A percentile compares a stretch with the other conserved stretches of the same genome.
These are phyloP conservation scores for Siniperca scherzeri DNA, from an alignment of 2,797 vertebrate species.

Conservation along the genomic window DNA sequence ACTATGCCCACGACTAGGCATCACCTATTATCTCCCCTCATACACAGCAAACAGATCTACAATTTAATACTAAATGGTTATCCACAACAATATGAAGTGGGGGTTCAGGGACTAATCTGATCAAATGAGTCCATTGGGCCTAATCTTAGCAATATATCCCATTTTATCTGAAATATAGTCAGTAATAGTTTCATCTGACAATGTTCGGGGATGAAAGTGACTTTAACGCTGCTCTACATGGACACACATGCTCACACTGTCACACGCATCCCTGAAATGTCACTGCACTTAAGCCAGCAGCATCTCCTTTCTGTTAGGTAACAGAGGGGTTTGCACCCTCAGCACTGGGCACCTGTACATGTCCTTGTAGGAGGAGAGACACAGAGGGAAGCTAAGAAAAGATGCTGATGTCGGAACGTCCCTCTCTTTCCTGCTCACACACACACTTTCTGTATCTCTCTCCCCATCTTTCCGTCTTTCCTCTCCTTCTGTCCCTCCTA, in stretches of 20 bases:
- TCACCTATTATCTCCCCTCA: slow-evolving; percentile 8
- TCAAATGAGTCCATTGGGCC: slow-evolving; percentile 10
- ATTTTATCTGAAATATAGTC: not conserved
- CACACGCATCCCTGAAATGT: slow-evolving; percentile 20
- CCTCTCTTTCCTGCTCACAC: not conserved
- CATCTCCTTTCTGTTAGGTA: slow-evolving; percentile 34
- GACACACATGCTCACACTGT: not conserved
- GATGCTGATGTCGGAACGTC: slow-evolving; percentile 57
- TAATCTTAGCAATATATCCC: slow-evolving; percentile 13
- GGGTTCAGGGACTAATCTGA: slow-evolving; percentile 31
- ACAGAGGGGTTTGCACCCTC: slow-evolving; percentile 57
- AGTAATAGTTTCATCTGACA: not conserved
- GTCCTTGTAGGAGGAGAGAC: slow-evolving; percentile 65
- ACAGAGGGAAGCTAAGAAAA: slow-evolving; percentile 61
- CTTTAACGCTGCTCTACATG: slow-evolving; percentile 5
- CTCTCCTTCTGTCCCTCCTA: slow-evolving; percentile 47
- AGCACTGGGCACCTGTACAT: slow-evolving; percentile 53
- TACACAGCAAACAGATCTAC: slow-evolving; percentile 14
- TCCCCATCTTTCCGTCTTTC: slow-evolving; percentile 23
- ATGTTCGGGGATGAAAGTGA: slow-evolving; percentile 10
- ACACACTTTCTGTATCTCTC: not conserved
- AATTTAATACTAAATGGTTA: slow-evolving; percentile 32
- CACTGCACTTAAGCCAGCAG: slow-evolving; percentile 17
- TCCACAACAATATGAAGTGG: not conserved
- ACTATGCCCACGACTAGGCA: slow-evolving; percentile 22